Evolutionary conservation across 2,113 vertebrate species (phyloP).

Genomic region (Mesembrinibis cayennensis): DNA sequence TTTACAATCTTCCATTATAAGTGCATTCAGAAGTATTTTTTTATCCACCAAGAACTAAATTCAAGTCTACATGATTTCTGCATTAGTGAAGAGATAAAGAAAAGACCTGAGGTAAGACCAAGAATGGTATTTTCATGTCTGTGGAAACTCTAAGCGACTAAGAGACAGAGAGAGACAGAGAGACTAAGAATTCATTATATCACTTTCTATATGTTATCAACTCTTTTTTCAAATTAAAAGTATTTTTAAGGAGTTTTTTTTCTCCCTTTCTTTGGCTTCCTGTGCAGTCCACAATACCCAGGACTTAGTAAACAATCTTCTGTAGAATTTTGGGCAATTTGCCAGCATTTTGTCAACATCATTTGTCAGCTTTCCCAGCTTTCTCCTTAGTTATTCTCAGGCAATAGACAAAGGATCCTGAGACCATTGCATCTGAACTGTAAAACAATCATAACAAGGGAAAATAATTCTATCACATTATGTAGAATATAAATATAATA

Average conservation of each 20-base stretch:
- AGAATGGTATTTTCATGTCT: neutral
- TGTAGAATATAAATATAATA: neutral
- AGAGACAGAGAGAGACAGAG: neutral
- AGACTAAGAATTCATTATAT: neutral
- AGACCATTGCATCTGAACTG: neutral
- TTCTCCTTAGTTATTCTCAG: neutral
- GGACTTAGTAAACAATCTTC: neutral
- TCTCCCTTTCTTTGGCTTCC: neutral
- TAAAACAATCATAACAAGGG: neutral
- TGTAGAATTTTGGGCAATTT: neutral
- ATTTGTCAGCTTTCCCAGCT: neutral
- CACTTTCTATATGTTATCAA: neutral
- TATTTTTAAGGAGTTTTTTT: neutral
- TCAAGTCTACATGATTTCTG: neutral
- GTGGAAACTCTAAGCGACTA: neutral
- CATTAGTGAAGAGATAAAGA: neutral
- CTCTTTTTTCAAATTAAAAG: neutral
- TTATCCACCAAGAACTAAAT: neutral
- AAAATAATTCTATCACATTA: neutral
- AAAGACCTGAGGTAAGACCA: neutral
- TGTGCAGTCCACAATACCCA: neutral
- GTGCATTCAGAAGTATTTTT: neutral
- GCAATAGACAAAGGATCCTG: neutral
- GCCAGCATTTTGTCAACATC: neutral
- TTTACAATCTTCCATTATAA: neutral